Percentiles rank a stretch among this genome's conserved stretches.
Conservation (phyloP, 2,797 vertebrate species). For the Propithecus perrieri region DNA sequence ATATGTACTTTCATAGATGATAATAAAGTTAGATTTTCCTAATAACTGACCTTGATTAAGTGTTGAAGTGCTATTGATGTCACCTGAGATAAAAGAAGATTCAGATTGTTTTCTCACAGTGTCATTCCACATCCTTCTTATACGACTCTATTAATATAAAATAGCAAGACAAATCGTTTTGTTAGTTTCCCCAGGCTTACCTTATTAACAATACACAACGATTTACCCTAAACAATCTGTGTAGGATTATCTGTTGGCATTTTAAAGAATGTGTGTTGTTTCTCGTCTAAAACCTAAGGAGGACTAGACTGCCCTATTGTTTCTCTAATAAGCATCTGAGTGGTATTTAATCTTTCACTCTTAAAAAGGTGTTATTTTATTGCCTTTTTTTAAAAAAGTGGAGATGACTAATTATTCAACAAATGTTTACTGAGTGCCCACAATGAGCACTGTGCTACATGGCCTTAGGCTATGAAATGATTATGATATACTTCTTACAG, state of each 20-base stretch:
- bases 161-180: conserved; percentile 72
- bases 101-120: conserved; percentile 99
- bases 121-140: conserved; percentile 99
- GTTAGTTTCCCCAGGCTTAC: conserved; percentile 46
- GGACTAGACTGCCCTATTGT: neutral
- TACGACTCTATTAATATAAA: conserved; percentile 96
- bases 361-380: neutral
- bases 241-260: neutral
- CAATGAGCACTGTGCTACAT: neutral
- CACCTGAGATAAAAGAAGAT: conserved; percentile 99
- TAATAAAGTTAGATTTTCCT: conserved; percentile 82
- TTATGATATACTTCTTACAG: neutral
- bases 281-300: conserved; percentile 34
- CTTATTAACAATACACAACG: conserved; percentile 27
- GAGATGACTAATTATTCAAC: neutral
- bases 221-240: conserved; percentile 21
- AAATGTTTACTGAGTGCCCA: neutral
- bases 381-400: neutral
- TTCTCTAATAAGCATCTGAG: conserved; percentile 36
- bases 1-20: conserved; percentile 84
- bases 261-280: conserved; percentile 43
- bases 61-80: conserved; percentile 99
- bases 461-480: neutral
- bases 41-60: conserved; percentile 99
- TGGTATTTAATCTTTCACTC: conserved; percentile 23